These are phyloP conservation scores for Heliothis subflexa DNA, from an alignment of 1,140 invertebrate species.

Conservation along the genomic window DNA sequence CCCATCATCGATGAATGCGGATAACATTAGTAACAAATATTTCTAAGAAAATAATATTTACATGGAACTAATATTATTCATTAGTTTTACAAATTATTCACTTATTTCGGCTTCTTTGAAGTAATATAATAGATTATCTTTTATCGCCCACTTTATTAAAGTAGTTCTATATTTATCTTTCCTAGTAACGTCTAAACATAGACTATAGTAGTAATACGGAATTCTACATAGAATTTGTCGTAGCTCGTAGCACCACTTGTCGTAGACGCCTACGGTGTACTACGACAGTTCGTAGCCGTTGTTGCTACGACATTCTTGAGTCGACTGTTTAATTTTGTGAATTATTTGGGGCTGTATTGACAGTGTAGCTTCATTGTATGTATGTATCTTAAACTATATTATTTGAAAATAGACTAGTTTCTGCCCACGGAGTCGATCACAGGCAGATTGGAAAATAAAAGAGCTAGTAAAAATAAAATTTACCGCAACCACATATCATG, in stretches of 20 bases:
- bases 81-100: too few relatives aligned
- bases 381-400: not conserved
- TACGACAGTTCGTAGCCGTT: slow-evolving; percentile 18
- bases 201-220: not conserved
- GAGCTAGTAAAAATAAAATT: too few relatives aligned
- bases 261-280: slow-evolving; percentile 36
- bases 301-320: slow-evolving; percentile 8
- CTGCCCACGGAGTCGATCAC: too few relatives aligned
- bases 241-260: slow-evolving; percentile 36
- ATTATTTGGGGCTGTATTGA: not conserved
- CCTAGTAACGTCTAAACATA: slow-evolving; percentile 6
- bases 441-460: too few relatives aligned
- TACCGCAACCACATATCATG: too few relatives aligned
- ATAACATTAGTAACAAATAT: too few relatives aligned
- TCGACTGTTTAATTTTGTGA: slow-evolving; percentile 14
- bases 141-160: not conserved
- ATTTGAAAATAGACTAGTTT: too few relatives aligned
- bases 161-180: not conserved
- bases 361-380: not conserved
- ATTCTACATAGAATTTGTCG: slow-evolving; percentile 27
- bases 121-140: not conserved
- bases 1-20: too few relatives aligned
- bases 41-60: too few relatives aligned
- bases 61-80: too few relatives aligned
- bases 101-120: not conserved